Percentiles rank a stretch among this genome's conserved stretches.
These are phyloP conservation scores for Carassius auratus DNA, from an alignment of 2,113 vertebrate species.

Conservation along the genomic window DNA sequence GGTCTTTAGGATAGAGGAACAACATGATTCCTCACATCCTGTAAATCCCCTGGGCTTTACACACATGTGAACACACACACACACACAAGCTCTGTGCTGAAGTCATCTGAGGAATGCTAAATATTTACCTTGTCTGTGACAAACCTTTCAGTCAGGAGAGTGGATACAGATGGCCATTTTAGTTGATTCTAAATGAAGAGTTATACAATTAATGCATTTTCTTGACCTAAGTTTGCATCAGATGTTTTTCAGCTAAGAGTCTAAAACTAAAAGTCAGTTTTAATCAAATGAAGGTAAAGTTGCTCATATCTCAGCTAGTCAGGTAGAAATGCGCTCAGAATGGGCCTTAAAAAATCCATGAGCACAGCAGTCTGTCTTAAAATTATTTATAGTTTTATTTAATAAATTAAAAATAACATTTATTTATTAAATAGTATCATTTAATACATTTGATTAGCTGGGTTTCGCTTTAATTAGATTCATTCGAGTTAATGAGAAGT, in stretches of 20 bases:
- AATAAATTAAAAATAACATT: too few relatives aligned
- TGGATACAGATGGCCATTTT: conserved; percentile 41
- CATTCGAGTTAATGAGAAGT: neutral
- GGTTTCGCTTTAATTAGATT: neutral
- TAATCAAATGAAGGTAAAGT: conserved; percentile 7
- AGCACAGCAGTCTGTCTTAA: neutral
- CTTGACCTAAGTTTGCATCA: neutral
- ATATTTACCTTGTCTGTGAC: conserved; percentile 70
- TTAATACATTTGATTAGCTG: neutral
- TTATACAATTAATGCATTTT: neutral
- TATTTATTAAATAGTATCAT: neutral
- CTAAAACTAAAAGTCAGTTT: neutral
- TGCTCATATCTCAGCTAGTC: neutral
- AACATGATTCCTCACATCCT: conserved; percentile 28
- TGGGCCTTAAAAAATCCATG: neutral
- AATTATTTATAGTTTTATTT: neutral
- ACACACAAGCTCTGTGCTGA: conserved; percentile 46
- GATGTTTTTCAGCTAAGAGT: neutral
- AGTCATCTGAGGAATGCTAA: conserved; percentile 75
- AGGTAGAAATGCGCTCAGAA: neutral
- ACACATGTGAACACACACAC: conserved; percentile 35
- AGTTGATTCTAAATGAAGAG: neutral
- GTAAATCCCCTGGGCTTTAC: conserved; percentile 39
- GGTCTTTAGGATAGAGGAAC: conserved; percentile 22
- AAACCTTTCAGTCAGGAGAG: conserved; percentile 46